Percentiles rank a stretch among this genome's conserved stretches.
Evolutionary conservation across 2,113 vertebrate genomes (phyloP).

Genomic region (Microtus pennsylvanicus): DNA sequence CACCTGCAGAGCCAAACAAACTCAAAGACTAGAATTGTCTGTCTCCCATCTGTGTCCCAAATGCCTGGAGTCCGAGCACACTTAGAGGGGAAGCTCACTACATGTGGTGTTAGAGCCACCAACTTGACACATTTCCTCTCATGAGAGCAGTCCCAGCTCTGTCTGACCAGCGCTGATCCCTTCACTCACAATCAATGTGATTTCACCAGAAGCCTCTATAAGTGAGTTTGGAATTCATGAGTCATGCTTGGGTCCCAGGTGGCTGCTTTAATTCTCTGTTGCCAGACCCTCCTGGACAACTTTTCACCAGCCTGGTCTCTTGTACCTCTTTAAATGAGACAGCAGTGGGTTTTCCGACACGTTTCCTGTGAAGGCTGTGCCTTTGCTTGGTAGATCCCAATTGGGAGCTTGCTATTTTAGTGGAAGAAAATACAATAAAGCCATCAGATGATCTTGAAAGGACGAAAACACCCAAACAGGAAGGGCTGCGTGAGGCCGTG

Average conservation of each 20-base stretch:
- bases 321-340: background rate
- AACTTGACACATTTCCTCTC: background rate
- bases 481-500: background rate
- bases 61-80: conserved; percentile 6
- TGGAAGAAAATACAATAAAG: conserved; percentile 13
- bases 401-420: background rate
- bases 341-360: too few species aligned
- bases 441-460: background rate
- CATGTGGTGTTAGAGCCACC: background rate
- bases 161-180: background rate
- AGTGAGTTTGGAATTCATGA: conserved; percentile 20
- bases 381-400: background rate
- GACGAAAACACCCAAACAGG: background rate
- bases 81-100: background rate
- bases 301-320: background rate
- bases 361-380: background rate
- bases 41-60: background rate
- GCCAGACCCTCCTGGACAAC: background rate
- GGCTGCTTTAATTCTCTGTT: background rate
- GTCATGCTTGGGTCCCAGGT: background rate
- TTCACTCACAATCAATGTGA: background rate
- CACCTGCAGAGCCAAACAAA: background rate
- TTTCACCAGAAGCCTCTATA: background rate
- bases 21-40: background rate
- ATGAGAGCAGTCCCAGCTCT: background rate